These are phyloP conservation scores for Latrodectus hesperus DNA, from an alignment of 2,888 invertebrate genomes.

Conservation along the genomic window DNA sequence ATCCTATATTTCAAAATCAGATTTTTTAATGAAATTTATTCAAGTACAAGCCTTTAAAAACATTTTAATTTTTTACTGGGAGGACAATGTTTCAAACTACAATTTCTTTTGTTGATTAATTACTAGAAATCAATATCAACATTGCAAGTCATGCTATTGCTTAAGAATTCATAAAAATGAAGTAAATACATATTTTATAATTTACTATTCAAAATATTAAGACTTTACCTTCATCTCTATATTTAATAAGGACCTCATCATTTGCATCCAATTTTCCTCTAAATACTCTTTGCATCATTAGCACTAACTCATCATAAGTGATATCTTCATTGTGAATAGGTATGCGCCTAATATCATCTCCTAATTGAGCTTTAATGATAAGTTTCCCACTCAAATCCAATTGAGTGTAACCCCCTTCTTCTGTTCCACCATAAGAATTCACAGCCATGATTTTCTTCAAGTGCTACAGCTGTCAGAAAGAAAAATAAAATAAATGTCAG, in stretches of 20 bases:
- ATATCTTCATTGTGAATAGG: constrained; percentile 84
- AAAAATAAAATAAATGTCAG: no score
- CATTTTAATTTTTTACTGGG: no score
- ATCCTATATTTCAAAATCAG: no score
- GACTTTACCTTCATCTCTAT: constrained; percentile 81
- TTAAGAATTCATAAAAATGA: no score
- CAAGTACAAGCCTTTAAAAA: no score
- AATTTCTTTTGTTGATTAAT: no score
- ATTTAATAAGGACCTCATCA: constrained; percentile 83
- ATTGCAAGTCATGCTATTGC: no score
- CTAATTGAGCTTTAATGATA: constrained; percentile 78
- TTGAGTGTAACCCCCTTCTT: constrained; percentile 71
- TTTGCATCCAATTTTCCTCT: constrained; percentile 79
- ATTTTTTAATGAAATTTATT: no score
- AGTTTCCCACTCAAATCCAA: constrained; percentile 74
- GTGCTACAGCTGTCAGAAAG: no score
- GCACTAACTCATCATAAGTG: constrained; percentile 81
- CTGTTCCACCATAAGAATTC: constrained; percentile 64
- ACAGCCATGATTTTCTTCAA: constrained; percentile 40
- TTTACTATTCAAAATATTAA: background rate
- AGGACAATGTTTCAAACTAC: no score
- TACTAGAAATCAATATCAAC: no score
- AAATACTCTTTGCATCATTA: constrained; percentile 85
- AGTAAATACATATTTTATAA: no score
- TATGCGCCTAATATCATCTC: constrained; percentile 82